A percentile compares a stretch with the other conserved stretches of the same genome.
Evolutionary conservation across 2,888 invertebrate species (phyloP).

Genomic region (Aradus depressus): DNA sequence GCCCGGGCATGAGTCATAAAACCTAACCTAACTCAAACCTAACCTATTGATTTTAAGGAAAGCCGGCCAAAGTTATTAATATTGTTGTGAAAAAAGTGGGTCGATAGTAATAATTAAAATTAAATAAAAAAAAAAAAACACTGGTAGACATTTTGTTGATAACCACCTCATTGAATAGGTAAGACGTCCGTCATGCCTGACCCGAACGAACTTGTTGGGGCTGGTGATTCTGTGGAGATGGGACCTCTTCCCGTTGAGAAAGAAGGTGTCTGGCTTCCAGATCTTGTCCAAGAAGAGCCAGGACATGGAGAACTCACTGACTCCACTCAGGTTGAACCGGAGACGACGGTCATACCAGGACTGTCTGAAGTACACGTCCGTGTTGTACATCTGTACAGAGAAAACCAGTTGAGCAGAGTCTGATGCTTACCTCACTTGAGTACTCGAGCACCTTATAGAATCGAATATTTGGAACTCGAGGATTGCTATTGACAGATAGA

Average conservation of each 20-base stretch:
- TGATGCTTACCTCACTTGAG: too few relatives aligned
- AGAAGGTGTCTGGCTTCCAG: conserved; percentile 49
- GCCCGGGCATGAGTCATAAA: too few relatives aligned
- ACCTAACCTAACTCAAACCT: too few relatives aligned
- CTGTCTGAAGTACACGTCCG: conserved; percentile 41
- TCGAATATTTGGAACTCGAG: too few relatives aligned
- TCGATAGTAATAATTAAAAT: too few relatives aligned
- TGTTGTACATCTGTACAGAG: conserved; percentile 35
- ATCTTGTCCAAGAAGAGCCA: conserved; percentile 45
- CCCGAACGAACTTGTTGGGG: conserved; percentile 81
- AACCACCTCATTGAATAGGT: conserved; percentile 83
- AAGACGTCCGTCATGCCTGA: conserved; percentile 80
- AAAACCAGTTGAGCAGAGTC: too few relatives aligned
- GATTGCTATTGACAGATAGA: not conserved
- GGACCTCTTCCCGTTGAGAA: conserved; percentile 43
- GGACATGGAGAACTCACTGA: conserved; percentile 40
- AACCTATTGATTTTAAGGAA: too few relatives aligned
- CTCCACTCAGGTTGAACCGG: conserved; percentile 35
- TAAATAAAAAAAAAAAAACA: too few relatives aligned
- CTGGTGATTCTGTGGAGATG: conserved; percentile 48
- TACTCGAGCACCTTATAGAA: too few relatives aligned
- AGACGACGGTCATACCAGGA: conserved; percentile 44
- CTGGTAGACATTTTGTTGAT: too few relatives aligned
- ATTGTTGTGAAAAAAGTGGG: too few relatives aligned
- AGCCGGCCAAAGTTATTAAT: too few relatives aligned